Evolutionary conservation across 2,797 vertebrate species (phyloP), one percentile per base, ranked within the genome.

Genomic region (Lagodon rhomboides): DNA sequence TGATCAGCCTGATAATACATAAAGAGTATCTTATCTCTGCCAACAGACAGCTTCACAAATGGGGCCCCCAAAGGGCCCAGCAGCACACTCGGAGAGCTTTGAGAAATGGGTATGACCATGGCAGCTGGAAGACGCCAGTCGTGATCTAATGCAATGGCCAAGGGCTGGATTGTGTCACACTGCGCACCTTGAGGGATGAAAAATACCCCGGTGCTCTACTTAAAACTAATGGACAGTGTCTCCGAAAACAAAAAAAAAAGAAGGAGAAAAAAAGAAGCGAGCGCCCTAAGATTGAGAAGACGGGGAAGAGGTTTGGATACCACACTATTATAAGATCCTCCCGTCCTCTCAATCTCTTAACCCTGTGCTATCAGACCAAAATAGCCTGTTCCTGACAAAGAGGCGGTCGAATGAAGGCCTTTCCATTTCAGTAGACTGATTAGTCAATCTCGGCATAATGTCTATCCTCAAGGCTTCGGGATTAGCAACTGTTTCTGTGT

Each of bases 41-140:
- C 89, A 83, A 93, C 92, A 95, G 93, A 94, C 95, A 92, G 94
- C 92, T 93, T 93, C 94, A 95, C 94, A 95, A 94, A 95, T 94
- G 92, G 89, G 87, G 61, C 85, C 91, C 91, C 90, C 90, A 88
- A 89, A 90, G 85, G 87, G 81, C 90, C 91, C 91, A 76, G 88
- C 88, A 83, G 91, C 88, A 85, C 83, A 87, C 87, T 83, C 80
- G 68, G 55, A 79, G 77, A 85, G 88, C 92, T 91, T 88, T 95
- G 95, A 95, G 93, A 94, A 95, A 95, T 95, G 93, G 90, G 83
- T 93, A 91, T 93, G 94, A 90, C 94, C 94, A 64, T 93, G 93
- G 92, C 93, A 87, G 91, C 91, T 66, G 53, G 80, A 89, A 93
- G 87, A 91, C 66, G 79, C 86, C 91, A 87, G 93, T 85, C 43